phyloP scores from a whole-genome alignment of 2,113 vertebrate genomes.

The Sinocyclocheilus anophthalmus region DNA sequence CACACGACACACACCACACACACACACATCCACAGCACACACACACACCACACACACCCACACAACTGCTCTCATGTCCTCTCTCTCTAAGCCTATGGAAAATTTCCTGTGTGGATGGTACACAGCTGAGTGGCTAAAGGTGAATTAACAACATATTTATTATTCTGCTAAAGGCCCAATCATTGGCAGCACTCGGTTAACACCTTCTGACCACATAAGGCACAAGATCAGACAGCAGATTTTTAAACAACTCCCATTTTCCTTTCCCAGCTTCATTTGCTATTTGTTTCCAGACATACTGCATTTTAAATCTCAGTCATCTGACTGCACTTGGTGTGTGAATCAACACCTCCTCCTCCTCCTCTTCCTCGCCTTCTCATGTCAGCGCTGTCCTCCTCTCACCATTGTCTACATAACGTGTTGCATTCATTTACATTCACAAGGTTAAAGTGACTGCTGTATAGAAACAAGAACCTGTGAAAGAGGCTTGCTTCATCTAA shows the following conservation, averaged over 20 bases:
- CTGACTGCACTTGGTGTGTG: not conserved
- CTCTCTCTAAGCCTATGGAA: conserved; percentile 26
- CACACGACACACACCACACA: not conserved
- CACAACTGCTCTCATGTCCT: conserved; percentile 19
- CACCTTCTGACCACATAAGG: not conserved
- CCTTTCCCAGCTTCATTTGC: not conserved
- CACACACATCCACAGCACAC: not conserved
- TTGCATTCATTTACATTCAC: conserved; percentile 1
- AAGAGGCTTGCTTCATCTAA: not conserved
- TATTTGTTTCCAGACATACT: not conserved
- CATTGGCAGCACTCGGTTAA: not conserved
- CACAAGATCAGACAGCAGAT: not conserved
- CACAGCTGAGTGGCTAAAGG: conserved; percentile 50
- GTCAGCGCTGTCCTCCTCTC: conserved; percentile 1
- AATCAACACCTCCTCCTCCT: not conserved
- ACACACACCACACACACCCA: not conserved
- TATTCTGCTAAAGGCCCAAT: conserved; percentile 3
- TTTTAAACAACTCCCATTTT: not conserved
- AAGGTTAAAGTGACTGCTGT: conserved; percentile 4
- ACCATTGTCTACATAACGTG: not conserved
- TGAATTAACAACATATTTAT: conserved; percentile 25
- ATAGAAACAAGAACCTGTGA: conserved; percentile 10
- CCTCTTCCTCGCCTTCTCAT: not conserved
- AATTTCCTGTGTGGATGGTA: conserved; percentile 38
- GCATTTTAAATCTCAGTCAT: not conserved